Evolutionary conservation across 2,888 invertebrate species (phyloP).

Genomic region (Machimus atricapillus): DNA sequence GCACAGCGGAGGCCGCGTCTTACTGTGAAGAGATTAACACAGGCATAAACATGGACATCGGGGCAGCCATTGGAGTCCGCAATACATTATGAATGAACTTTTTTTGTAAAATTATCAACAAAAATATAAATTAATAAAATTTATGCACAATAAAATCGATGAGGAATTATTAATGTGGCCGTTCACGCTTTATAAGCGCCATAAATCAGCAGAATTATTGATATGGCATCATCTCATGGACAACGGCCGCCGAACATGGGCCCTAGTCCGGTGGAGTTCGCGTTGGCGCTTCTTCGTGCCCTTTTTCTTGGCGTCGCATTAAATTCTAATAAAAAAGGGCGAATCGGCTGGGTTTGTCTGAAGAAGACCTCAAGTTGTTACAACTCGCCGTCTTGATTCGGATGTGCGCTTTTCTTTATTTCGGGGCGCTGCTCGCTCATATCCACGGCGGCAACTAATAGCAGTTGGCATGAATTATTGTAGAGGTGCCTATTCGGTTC

Average conservation of each 20-base stretch:
- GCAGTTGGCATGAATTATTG: constrained; percentile 1
- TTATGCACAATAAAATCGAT: constrained; percentile 64
- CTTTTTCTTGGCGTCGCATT: constrained; percentile 26
- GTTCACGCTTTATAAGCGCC: constrained; percentile 63
- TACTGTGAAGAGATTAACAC: constrained; percentile 38
- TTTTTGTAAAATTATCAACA: constrained; percentile 56
- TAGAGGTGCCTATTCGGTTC: not conserved
- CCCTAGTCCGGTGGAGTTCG: not conserved
- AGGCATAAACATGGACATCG: constrained; percentile 34
- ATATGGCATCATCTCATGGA: constrained; percentile 46
- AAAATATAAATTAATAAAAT: constrained; percentile 64
- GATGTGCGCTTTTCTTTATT: not conserved
- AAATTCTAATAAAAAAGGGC: constrained; percentile 23
- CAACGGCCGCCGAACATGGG: constrained; percentile 11
- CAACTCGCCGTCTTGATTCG: not conserved
- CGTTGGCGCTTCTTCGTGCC: constrained; percentile 43
- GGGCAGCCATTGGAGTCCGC: constrained; percentile 17
- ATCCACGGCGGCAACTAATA: not conserved
- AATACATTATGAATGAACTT: constrained; percentile 34
- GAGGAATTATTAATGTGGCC: constrained; percentile 63
- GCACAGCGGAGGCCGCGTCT: constrained; percentile 33
- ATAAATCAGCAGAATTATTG: constrained; percentile 60
- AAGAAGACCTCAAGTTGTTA: constrained; percentile 23
- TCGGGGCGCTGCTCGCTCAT: not conserved
- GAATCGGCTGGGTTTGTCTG: not conserved